These are phyloP conservation scores for Pyrochroa serraticornis DNA, from an alignment of 2,888 invertebrate genomes.

Conservation along the genomic window DNA sequence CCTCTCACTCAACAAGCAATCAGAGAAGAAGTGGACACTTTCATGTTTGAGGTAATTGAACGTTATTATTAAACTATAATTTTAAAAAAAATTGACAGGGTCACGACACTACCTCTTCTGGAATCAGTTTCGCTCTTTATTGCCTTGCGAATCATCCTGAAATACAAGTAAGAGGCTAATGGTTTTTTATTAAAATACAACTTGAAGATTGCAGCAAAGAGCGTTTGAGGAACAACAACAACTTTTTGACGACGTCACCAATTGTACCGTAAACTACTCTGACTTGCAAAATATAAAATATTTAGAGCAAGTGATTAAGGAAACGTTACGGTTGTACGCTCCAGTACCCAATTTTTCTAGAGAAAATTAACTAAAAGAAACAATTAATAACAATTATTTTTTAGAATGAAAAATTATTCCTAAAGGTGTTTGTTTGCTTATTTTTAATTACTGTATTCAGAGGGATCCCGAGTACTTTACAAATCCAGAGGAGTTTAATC, in stretches of 20 bases:
- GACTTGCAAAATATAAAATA: constrained; percentile 63
- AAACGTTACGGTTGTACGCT: constrained; percentile 61
- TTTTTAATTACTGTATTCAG: constrained; percentile 59
- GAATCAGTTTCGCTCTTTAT: constrained; percentile 57
- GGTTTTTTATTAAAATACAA: neutral
- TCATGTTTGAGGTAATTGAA: constrained; percentile 69
- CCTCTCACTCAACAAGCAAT: constrained; percentile 66
- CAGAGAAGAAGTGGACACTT: constrained; percentile 74
- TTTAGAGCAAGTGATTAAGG: constrained; percentile 62
- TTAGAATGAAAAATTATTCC: constrained; percentile 43
- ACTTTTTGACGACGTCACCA: constrained; percentile 47
- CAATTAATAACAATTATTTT: constrained; percentile 21
- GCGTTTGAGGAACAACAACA: constrained; percentile 52
- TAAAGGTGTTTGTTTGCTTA: constrained; percentile 53
- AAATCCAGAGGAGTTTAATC: constrained; percentile 61
- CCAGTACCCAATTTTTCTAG: constrained; percentile 61
- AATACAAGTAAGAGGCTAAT: constrained; percentile 51
- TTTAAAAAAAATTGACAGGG: too few relatives aligned
- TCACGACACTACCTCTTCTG: constrained; percentile 60
- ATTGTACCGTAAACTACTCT: constrained; percentile 38
- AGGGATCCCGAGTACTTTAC: constrained; percentile 60
- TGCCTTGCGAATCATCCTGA: constrained; percentile 55
- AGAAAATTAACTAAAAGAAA: constrained; percentile 33
- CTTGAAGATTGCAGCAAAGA: constrained; percentile 50
- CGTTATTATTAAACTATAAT: too few relatives aligned